Evolutionary conservation across 2,888 invertebrate genomes (phyloP).

Genomic region (Hemithea aestivaria): DNA sequence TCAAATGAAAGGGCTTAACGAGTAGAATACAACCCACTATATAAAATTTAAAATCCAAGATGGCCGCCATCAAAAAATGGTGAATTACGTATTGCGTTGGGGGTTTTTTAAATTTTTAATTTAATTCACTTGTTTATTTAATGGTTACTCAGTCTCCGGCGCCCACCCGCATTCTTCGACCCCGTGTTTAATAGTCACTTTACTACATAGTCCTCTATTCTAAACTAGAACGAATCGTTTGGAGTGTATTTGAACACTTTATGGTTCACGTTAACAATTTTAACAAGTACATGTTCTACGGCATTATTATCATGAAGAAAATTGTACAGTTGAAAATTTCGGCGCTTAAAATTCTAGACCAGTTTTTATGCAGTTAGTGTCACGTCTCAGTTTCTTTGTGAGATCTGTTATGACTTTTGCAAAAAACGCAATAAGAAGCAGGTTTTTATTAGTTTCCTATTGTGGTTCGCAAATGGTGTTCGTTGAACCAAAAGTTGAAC

Average conservation of each 20-base stretch:
- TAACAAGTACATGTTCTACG: too few species aligned
- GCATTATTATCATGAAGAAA: slow-evolving; percentile 15
- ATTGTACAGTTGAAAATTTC: slow-evolving; percentile 14
- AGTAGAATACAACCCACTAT: too few species aligned
- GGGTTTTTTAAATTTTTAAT: too few species aligned
- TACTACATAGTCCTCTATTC: slow-evolving; percentile 29
- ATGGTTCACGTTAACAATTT: too few species aligned
- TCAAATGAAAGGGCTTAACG: too few species aligned
- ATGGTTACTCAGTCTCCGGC: slow-evolving; percentile 33
- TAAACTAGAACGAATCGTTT: too few species aligned
- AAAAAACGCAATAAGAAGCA: slow-evolving; percentile 23
- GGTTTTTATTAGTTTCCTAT: slow-evolving; percentile 33
- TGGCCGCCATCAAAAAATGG: too few species aligned
- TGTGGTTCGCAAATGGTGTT: slow-evolving; percentile 40
- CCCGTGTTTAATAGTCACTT: slow-evolving; percentile 46
- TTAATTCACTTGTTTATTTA: too few species aligned
- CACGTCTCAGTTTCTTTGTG: slow-evolving; percentile 22
- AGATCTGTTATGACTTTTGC: slow-evolving; percentile 11
- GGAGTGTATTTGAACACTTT: too few species aligned
- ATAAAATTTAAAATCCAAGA: too few species aligned
- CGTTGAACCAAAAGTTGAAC: slow-evolving; percentile 54
- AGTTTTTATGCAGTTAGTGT: slow-evolving; percentile 29
- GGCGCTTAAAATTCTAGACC: slow-evolving; percentile 30
- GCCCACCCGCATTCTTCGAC: slow-evolving; percentile 48
- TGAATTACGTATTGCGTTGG: too few species aligned